phyloP scores from a whole-genome alignment of 2,113 vertebrate genomes.

The Malurus melanocephalus region DNA sequence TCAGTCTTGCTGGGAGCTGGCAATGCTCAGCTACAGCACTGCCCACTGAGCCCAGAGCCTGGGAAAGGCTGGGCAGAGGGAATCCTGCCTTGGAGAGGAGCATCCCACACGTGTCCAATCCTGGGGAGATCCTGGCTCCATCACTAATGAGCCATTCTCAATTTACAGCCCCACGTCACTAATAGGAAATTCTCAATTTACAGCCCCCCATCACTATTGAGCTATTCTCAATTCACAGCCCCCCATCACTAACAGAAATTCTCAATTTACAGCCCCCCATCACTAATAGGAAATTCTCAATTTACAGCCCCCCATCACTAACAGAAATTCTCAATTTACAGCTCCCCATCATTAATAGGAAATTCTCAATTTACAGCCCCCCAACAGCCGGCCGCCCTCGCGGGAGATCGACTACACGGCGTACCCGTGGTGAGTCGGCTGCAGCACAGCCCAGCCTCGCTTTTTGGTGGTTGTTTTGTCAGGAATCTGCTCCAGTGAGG shows the following conservation, averaged over 20 bases:
- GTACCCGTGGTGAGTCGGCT: slow-evolving; percentile 85
- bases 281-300: neutral
- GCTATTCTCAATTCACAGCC: slow-evolving; percentile 65
- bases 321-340: no score
- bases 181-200: neutral
- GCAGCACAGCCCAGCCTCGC: accelerated
- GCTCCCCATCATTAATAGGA: no score
- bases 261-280: slow-evolving; percentile 71
- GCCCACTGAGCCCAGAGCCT: neutral
- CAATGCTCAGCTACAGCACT: neutral
- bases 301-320: slow-evolving; percentile 70
- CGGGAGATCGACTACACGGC: slow-evolving; percentile 88
- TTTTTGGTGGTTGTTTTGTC: accelerated
- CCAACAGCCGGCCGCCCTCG: slow-evolving; percentile 80
- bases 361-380: slow-evolving; percentile 62
- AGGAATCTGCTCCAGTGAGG: accelerated
- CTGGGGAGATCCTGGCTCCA: neutral
- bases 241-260: neutral
- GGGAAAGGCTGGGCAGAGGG: neutral
- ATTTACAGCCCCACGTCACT: slow-evolving; percentile 64
- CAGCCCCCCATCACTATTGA: slow-evolving; percentile 75
- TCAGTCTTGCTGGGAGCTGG: neutral
- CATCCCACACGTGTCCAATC: neutral
- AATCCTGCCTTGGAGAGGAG: neutral
- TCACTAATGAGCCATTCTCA: neutral